phyloP scores from a whole-genome alignment of 2,113 vertebrate genomes.

The Condylura cristata region DNA sequence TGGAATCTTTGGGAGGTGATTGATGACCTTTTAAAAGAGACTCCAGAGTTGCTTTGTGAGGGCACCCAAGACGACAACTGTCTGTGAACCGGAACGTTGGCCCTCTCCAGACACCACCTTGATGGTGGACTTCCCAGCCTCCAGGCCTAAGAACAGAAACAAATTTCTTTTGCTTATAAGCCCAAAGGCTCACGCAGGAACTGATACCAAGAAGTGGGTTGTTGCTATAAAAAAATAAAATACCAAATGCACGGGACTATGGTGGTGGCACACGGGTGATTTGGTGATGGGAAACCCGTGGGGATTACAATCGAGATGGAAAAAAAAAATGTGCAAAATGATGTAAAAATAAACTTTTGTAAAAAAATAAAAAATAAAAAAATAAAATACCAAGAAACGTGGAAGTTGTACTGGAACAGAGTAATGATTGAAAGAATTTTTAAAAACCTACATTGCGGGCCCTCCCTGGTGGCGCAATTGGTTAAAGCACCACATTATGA shows the following conservation, averaged over 20 bases:
- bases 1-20: not conserved
- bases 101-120: not conserved
- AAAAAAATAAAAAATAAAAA: too few relatives aligned
- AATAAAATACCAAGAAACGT: not conserved
- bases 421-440: not conserved
- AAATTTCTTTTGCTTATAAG: not conserved
- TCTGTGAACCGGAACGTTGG: not conserved
- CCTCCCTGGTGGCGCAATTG: too few relatives aligned
- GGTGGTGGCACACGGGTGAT: too few relatives aligned
- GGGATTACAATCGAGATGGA: too few relatives aligned
- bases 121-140: not conserved
- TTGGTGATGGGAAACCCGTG: too few relatives aligned
- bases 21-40: not conserved
- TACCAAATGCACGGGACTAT: too few relatives aligned
- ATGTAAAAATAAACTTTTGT: too few relatives aligned
- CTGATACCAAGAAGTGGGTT: not conserved
- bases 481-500: too few relatives aligned
- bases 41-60: not conserved
- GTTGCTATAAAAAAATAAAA: not conserved
- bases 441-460: not conserved
- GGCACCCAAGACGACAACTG: not conserved
- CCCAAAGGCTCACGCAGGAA: not conserved
- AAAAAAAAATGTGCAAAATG: too few relatives aligned
- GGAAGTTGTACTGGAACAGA: not conserved
- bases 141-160: not conserved